Evolutionary conservation across 2,888 invertebrate species (phyloP).

Genomic region (Nemotelus nigrinus): DNA sequence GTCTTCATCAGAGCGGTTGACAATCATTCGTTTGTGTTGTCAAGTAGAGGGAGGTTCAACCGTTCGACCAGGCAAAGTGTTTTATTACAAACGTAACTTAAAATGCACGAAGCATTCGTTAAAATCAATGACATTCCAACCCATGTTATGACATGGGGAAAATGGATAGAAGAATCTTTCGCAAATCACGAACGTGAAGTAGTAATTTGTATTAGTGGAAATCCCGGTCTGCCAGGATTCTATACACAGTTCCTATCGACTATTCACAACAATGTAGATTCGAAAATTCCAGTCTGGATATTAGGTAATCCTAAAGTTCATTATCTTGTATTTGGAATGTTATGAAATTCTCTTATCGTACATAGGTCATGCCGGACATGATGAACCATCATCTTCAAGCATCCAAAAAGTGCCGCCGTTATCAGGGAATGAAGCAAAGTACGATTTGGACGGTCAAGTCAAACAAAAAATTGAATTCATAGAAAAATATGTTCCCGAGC

Average conservation of each 20-base stretch:
- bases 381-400: slow-evolving; percentile 70
- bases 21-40: too few species aligned
- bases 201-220: slow-evolving; percentile 83
- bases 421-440: slow-evolving; percentile 70
- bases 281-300: slow-evolving; percentile 78
- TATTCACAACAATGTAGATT: slow-evolving; percentile 70
- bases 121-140: slow-evolving; percentile 76
- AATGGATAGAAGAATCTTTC: slow-evolving; percentile 73
- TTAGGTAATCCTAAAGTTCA: slow-evolving; percentile 68
- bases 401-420: slow-evolving; percentile 66
- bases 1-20: too few species aligned
- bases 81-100: neutral
- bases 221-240: slow-evolving; percentile 86
- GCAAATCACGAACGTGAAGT: slow-evolving; percentile 69
- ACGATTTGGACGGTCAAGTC: slow-evolving; percentile 79
- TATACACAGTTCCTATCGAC: slow-evolving; percentile 79
- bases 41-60: too few species aligned
- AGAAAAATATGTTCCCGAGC: slow-evolving; percentile 74
- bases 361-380: slow-evolving; percentile 81
- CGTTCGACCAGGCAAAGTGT: too few species aligned
- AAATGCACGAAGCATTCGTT: slow-evolving; percentile 63
- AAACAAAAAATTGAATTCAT: slow-evolving; percentile 70
- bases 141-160: slow-evolving; percentile 77
- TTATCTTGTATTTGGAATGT: neutral
- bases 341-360: slow-evolving; percentile 1